Evolutionary conservation across 1,140 invertebrate species (phyloP).

Genomic region (Pygmarrhopalites habei): DNA sequence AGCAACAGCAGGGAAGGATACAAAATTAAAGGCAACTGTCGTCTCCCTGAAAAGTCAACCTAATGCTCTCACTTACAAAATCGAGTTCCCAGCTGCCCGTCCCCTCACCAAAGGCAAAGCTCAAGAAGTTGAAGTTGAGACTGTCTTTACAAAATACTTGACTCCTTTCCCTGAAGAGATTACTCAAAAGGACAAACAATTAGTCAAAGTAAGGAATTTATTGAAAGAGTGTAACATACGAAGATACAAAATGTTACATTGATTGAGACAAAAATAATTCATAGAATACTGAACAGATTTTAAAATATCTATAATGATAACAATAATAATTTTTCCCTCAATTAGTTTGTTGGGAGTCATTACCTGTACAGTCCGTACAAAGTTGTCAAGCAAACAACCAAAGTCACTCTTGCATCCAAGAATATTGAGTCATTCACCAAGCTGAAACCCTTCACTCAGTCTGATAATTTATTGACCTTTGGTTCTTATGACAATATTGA

Average conservation of each 20-base stretch:
- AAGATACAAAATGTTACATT: too few species aligned
- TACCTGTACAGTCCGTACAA: constrained; percentile 78
- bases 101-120: constrained; percentile 25
- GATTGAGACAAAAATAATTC: too few species aligned
- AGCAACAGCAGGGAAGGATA: constrained; percentile 43
- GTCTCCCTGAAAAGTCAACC: neutral
- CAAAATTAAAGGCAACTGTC: constrained; percentile 6
- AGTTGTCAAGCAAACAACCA: constrained; percentile 71
- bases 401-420: constrained; percentile 63
- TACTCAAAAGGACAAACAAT: constrained; percentile 84
- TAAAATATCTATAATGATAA: too few species aligned
- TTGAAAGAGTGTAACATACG: too few species aligned
- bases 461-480: constrained; percentile 72
- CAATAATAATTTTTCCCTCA: too few species aligned
- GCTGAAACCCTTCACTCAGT: constrained; percentile 70
- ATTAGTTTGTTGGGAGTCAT: constrained; percentile 75
- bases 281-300: too few species aligned
- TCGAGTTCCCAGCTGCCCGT: constrained; percentile 12
- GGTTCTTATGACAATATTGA: constrained; percentile 75
- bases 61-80: constrained; percentile 8
- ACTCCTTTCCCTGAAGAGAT: constrained; percentile 78
- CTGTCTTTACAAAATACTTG: constrained; percentile 66
- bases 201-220: too few species aligned
- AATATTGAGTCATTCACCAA: constrained; percentile 81
- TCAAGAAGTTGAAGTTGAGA: constrained; percentile 58